Evolutionary conservation across 2,113 vertebrate genomes (phyloP).

Genomic region (Toxostoma redivivum): DNA sequence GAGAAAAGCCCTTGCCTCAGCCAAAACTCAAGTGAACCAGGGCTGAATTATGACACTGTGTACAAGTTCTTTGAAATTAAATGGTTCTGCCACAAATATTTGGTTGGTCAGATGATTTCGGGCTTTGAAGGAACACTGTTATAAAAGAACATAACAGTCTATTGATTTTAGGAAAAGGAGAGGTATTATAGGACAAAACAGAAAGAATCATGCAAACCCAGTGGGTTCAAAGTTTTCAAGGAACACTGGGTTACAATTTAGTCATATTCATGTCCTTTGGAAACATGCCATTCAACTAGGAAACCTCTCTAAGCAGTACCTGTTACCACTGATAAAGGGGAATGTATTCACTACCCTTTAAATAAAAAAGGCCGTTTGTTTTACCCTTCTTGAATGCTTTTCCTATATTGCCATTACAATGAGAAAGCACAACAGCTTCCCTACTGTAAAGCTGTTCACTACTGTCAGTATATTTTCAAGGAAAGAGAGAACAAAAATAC

Average conservation of each 20-base stretch:
- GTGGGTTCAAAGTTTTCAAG: background rate
- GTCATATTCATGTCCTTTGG: background rate
- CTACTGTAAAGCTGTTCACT: background rate
- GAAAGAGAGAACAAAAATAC: background rate
- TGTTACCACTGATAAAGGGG: background rate
- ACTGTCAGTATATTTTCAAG: background rate
- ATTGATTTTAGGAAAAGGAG: background rate
- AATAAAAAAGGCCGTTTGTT: background rate
- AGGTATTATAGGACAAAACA: background rate
- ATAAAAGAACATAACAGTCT: background rate
- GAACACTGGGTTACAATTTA: background rate
- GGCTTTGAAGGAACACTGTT: background rate
- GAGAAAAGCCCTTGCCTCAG: background rate
- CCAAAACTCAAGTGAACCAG: background rate
- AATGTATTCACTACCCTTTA: background rate
- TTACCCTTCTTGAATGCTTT: background rate
- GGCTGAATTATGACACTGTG: background rate
- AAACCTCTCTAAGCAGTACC: background rate
- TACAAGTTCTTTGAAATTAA: background rate
- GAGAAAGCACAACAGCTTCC: background rate
- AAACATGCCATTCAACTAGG: background rate
- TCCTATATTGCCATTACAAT: background rate
- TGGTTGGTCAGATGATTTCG: background rate
- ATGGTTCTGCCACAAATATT: background rate
- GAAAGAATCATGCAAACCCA: background rate